These are phyloP conservation scores for Acanthisitta chloris DNA, from an alignment of 2,113 vertebrate species.

Conservation along the genomic window DNA sequence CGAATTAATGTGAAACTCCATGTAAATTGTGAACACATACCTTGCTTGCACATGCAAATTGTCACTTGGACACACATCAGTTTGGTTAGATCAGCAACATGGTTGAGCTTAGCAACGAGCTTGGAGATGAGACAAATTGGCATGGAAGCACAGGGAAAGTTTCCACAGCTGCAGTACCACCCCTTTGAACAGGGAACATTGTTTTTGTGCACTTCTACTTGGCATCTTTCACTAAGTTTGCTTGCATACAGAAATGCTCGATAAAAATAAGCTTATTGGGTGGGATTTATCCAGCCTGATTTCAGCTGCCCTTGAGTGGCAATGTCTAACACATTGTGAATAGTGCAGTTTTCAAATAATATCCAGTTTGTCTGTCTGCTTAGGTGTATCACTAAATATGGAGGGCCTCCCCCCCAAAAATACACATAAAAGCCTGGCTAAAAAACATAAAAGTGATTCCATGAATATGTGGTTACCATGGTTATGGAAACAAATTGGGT, in stretches of 20 bases:
- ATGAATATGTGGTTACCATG: slow-evolving; percentile 11
- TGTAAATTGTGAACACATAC: not conserved
- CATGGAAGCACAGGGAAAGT: not conserved
- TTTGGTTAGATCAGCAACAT: not conserved
- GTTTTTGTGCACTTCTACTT: not conserved
- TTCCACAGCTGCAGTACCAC: not conserved
- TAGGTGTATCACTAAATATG: not conserved
- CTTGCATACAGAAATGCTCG: not conserved
- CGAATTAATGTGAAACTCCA: not conserved
- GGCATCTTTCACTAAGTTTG: not conserved
- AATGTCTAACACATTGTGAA: not conserved
- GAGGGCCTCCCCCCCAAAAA: not conserved
- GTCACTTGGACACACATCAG: not conserved
- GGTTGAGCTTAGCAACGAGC: not conserved
- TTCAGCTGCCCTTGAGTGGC: not conserved
- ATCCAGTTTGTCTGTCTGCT: not conserved
- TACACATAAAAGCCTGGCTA: not conserved
- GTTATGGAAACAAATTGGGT: slow-evolving; percentile 32
- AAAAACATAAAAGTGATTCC: not conserved
- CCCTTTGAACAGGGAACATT: not conserved
- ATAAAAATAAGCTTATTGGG: not conserved
- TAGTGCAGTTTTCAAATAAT: not conserved
- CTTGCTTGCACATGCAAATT: not conserved
- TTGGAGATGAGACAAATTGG: slow-evolving; percentile 9
- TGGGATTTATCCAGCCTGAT: not conserved